Percentiles rank a stretch among this genome's conserved stretches.
Evolutionary conservation across 2,888 invertebrate genomes (phyloP).

Genomic region (Agonopterix heracliana): DNA sequence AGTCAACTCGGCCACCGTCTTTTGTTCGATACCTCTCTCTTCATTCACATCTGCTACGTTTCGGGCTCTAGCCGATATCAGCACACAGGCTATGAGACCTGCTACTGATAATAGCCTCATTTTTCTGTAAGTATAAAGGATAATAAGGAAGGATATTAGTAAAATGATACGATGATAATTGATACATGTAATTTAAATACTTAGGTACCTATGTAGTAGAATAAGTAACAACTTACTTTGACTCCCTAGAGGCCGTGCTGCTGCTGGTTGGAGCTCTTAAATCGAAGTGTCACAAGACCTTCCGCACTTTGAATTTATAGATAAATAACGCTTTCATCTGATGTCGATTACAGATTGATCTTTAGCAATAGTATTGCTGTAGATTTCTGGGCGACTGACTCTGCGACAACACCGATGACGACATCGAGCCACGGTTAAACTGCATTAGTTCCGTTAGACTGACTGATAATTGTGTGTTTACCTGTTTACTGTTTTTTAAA

Average conservation of each 20-base stretch:
- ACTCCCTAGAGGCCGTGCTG: conserved; percentile 31
- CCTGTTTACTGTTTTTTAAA: conserved; percentile 3
- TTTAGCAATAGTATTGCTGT: conserved; percentile 66
- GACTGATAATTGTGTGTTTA: conserved; percentile 17
- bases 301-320: conserved; percentile 67
- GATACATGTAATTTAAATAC: conserved; percentile 10
- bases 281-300: conserved; percentile 55
- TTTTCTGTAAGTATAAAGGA: conserved; percentile 23
- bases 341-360: conserved; percentile 61
- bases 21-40: conserved; percentile 28
- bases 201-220: conserved; percentile 7
- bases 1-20: conserved; percentile 20
- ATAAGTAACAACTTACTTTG: conserved; percentile 25
- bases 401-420: conserved; percentile 49
- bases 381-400: conserved; percentile 70
- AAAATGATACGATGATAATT: background rate
- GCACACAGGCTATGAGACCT: conserved; percentile 43
- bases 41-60: conserved; percentile 43
- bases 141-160: background rate
- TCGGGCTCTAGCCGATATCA: conserved; percentile 41
- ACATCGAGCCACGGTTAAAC: conserved; percentile 58
- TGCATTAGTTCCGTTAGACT: conserved; percentile 56
- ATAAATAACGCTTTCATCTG: conserved; percentile 63
- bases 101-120: conserved; percentile 54
- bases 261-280: conserved; percentile 36